phyloP scores from a whole-genome alignment of 2,888 invertebrate genomes.

The Mesorhabditis spiculigera region DNA sequence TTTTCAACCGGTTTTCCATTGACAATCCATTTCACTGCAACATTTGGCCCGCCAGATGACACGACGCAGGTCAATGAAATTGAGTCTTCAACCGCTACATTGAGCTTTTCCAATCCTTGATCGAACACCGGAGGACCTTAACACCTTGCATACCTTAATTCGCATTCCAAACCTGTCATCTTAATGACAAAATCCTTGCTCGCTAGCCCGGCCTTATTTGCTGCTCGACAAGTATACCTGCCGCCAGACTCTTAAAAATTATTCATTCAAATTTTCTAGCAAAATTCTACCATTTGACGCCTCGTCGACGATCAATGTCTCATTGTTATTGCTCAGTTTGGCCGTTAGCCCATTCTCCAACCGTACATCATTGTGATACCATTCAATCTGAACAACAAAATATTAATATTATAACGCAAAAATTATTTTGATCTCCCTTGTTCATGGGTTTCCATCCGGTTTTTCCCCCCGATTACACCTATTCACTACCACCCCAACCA shows the following conservation, averaged over 20 bases:
- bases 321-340: slow-evolving; percentile 20
- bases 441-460: neutral
- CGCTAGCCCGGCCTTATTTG: slow-evolving; percentile 59
- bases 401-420: neutral
- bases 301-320: slow-evolving; percentile 18
- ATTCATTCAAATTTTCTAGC: neutral
- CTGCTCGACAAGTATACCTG: slow-evolving; percentile 60
- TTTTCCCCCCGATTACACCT: neutral
- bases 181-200: slow-evolving; percentile 45
- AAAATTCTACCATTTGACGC: neutral
- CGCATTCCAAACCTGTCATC: slow-evolving; percentile 33
- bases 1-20: slow-evolving; percentile 34
- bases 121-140: slow-evolving; percentile 50
- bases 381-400: slow-evolving; percentile 22
- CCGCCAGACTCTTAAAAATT: slow-evolving; percentile 18
- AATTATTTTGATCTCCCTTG: neutral
- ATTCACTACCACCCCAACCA: too few species aligned
- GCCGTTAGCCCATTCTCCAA: slow-evolving; percentile 11
- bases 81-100: slow-evolving; percentile 56
- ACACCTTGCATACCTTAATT: neutral
- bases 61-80: slow-evolving; percentile 60
- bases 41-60: slow-evolving; percentile 48
- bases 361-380: slow-evolving; percentile 23
- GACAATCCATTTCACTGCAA: slow-evolving; percentile 33
- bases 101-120: slow-evolving; percentile 22